These are phyloP conservation scores for Collichthys lucidus DNA, from an alignment of 2,113 vertebrate genomes.

Conservation along the genomic window DNA sequence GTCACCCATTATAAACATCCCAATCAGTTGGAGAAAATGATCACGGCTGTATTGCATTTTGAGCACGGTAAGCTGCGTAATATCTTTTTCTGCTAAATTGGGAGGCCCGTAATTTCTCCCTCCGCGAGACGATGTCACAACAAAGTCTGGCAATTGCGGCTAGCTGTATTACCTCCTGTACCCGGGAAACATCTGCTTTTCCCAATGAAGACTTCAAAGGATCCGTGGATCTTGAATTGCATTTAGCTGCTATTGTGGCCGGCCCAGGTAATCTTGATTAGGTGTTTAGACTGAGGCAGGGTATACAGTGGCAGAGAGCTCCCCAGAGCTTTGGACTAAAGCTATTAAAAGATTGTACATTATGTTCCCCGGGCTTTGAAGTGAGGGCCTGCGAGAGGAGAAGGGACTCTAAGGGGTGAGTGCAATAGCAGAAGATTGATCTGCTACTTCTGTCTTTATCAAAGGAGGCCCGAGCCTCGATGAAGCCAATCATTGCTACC, in stretches of 20 bases:
- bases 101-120: conserved; percentile 96
- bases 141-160: conserved; percentile 97
- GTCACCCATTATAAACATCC: conserved; percentile 96
- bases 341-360: conserved; percentile 99
- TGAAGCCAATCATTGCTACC: conserved; percentile 86
- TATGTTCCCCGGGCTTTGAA: conserved; percentile 99
- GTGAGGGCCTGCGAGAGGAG: conserved; percentile 93
- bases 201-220: conserved; percentile 97
- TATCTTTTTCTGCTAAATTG: conserved; percentile 99
- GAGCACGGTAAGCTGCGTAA: conserved; percentile 99
- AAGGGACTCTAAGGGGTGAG: conserved; percentile 90
- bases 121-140: conserved; percentile 94
- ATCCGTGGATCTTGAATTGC: conserved; percentile 96
- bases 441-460: conserved; percentile 90
- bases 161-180: conserved; percentile 95
- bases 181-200: conserved; percentile 95
- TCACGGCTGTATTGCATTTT: conserved; percentile 96
- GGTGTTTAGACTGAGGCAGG: conserved; percentile 99
- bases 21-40: conserved; percentile 99
- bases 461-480: conserved; percentile 85
- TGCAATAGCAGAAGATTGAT: conserved; percentile 93
- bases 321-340: conserved; percentile 97
- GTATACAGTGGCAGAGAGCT: conserved; percentile 91
- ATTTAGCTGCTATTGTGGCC: conserved; percentile 99
- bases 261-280: conserved; percentile 98